Evolutionary conservation across 2,797 vertebrate species (phyloP).

Genomic region (Coendou prehensilis): DNA sequence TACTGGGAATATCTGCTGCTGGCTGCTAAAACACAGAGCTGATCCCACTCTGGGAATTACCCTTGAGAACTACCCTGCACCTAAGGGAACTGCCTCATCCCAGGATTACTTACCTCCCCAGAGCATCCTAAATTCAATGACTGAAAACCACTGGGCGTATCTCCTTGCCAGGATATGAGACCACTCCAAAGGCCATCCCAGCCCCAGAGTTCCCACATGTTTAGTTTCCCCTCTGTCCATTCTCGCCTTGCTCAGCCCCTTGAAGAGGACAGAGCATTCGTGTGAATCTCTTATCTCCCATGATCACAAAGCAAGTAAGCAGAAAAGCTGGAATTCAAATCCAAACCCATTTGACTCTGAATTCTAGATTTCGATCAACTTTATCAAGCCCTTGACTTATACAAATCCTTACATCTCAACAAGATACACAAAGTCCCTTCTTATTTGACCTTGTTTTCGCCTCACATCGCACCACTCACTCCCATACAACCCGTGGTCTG

Average conservation of each 20-base stretch:
- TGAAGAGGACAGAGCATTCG: not conserved
- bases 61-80: not conserved
- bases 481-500: not conserved
- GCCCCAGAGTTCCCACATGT: not conserved
- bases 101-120: not conserved
- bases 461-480: not conserved
- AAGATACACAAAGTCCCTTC: not conserved
- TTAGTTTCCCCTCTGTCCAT: not conserved
- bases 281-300: not conserved
- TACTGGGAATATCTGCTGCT: not conserved
- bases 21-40: not conserved
- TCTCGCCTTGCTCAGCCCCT: not conserved
- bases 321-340: not conserved
- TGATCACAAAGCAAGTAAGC: not conserved
- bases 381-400: not conserved
- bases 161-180: not conserved
- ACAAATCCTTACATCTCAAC: not conserved
- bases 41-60: not conserved
- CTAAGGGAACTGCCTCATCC: not conserved
- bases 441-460: not conserved
- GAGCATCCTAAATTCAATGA: not conserved
- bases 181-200: not conserved
- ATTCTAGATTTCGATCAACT: not conserved
- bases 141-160: not conserved
- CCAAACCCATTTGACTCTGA: not conserved